Percentiles rank a stretch among this genome's conserved stretches.
These are phyloP conservation scores for Papilio demoleus DNA, from an alignment of 2,888 invertebrate species.

Conservation along the genomic window DNA sequence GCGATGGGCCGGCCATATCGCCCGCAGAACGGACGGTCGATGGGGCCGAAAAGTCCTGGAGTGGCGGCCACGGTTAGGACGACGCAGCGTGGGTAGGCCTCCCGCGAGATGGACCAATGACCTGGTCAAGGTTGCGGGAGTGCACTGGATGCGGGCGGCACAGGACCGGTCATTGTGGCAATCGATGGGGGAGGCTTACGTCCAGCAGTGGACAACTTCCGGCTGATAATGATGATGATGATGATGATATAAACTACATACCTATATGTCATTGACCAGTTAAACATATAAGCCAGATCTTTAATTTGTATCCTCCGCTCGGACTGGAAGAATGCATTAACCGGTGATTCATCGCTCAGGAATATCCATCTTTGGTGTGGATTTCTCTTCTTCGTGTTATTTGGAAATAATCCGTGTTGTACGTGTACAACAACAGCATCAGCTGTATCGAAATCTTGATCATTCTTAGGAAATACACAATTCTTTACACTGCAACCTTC, in stretches of 20 bases:
- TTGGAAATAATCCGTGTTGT: conserved; percentile 67
- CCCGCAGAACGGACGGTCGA: too few relatives aligned
- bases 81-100: too few relatives aligned
- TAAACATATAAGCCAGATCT: conserved; percentile 85
- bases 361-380: conserved; percentile 87
- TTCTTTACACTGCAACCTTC: conserved; percentile 84
- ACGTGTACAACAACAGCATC: conserved; percentile 85
- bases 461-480: conserved; percentile 84
- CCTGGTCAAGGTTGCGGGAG: too few relatives aligned
- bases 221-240: too few relatives aligned
- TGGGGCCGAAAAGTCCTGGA: too few relatives aligned
- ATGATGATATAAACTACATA: conserved; percentile 15
- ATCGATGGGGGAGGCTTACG: too few relatives aligned
- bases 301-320: conserved; percentile 57
- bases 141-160: too few relatives aligned
- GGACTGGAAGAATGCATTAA: conserved; percentile 79
- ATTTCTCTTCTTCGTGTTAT: conserved; percentile 52
- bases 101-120: too few relatives aligned
- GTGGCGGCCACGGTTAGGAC: too few relatives aligned
- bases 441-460: conserved; percentile 72
- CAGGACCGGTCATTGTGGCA: too few relatives aligned
- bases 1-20: too few relatives aligned
- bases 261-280: conserved; percentile 89
- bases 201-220: too few relatives aligned
- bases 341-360: conserved; percentile 87